Evolutionary conservation across 2,797 vertebrate genomes (phyloP), one percentile per base, ranked within the genome.

Genomic region (Loris lydekkerianus): DNA sequence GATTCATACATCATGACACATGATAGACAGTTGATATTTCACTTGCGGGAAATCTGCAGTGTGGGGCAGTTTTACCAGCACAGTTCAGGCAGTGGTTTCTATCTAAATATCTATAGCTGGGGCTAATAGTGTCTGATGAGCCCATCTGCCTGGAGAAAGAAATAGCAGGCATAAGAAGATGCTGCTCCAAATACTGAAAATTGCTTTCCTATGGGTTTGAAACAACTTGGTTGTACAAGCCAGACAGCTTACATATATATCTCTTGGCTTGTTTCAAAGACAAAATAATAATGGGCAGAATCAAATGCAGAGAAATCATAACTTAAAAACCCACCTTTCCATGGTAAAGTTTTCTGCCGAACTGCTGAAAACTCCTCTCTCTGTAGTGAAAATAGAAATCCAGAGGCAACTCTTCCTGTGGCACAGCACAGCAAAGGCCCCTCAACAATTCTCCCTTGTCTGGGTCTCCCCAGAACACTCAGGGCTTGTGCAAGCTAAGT

Each of bases 51-150:
- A 95, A 86, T 93, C 49, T 87, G 89, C 91, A 95, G 60, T 63
- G 81, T 92, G 4, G 58, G 70, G 46, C 73, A 56, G 77, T 98
- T 58, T 67, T 97, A 95, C 95, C 97, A 94, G 92, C 97, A 97
- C 46, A 91, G 43, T 96, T 97, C 89, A 97, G 97, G 27, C 46
- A 82, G 20, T 95, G 95, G 95, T 98, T 97, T 97, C 89, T 92
- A 96, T 97, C 89, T 95, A 78, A 89, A 89, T 96, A 97, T 95
- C 94, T 94, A 82, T 49, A 96, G 63, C 78, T 88, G 96, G 58
- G 72, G 90, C 97, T 97, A 95, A 97, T 96, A 94, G 83, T 49
- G 72, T 97, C 96, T 96, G 89, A 85, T 67, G 96, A 94, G 70
- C 70, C 69, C 92, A 96, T 93, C 93, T 92, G 85, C 86, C 88